Percentiles rank a stretch among this genome's conserved stretches.
These are phyloP conservation scores for Eulemur rufifrons DNA, from an alignment of 2,113 vertebrate species.

Conservation along the genomic window DNA sequence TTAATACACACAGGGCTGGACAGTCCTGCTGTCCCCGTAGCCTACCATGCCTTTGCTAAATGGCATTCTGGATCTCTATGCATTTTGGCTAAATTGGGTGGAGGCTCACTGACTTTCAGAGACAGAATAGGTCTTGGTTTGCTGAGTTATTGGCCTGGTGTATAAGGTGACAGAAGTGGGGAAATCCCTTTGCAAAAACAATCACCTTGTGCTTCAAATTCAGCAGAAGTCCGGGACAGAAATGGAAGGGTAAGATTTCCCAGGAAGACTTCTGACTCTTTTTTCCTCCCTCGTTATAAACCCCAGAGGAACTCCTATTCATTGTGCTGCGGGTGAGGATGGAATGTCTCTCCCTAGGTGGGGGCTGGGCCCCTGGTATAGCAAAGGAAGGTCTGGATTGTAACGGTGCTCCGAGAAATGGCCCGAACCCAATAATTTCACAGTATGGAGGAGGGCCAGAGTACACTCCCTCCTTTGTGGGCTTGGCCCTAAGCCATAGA, in stretches of 20 bases:
- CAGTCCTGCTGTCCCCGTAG: too few relatives aligned
- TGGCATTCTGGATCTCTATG: not conserved
- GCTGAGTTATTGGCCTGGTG: not conserved
- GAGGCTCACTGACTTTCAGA: not conserved
- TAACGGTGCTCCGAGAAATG: not conserved
- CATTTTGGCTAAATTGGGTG: not conserved
- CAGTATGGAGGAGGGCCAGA: not conserved
- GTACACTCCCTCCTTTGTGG: not conserved
- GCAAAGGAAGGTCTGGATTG: not conserved
- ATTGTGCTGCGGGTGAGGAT: not conserved
- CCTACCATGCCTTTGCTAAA: not conserved
- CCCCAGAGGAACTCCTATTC: not conserved
- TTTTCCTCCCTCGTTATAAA: not conserved
- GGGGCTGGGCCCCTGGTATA: accelerated
- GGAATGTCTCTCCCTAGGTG: not conserved
- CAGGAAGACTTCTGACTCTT: not conserved
- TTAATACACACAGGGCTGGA: not conserved
- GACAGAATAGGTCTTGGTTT: not conserved
- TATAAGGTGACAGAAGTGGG: not conserved
- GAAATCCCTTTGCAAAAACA: not conserved
- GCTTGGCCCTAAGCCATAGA: not conserved
- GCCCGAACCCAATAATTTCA: not conserved
- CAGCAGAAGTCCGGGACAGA: not conserved
- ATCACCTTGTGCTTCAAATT: not conserved
- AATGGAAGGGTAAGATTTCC: not conserved